phyloP scores from a whole-genome alignment of 2,888 invertebrate species.

The Perithous albicinctus region DNA sequence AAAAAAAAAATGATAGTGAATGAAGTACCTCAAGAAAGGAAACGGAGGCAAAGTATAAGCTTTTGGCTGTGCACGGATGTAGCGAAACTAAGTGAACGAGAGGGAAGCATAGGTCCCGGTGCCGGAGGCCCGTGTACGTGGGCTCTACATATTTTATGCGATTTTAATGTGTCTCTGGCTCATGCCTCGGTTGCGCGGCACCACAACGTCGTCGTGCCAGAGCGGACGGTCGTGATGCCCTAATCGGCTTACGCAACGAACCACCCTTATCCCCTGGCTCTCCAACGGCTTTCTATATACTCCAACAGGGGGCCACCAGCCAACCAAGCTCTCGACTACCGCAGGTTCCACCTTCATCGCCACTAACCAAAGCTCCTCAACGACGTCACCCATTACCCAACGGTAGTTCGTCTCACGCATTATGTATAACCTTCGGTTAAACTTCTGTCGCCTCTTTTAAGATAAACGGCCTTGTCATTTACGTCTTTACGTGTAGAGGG shows the following conservation, averaged over 20 bases:
- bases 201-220: constrained; percentile 53
- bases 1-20: constrained; percentile 23
- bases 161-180: constrained; percentile 84
- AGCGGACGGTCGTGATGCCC: constrained; percentile 78
- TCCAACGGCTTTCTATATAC: constrained; percentile 58
- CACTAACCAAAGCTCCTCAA: constrained; percentile 58
- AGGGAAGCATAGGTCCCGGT: constrained; percentile 14
- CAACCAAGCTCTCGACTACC: constrained; percentile 4
- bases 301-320: constrained; percentile 29
- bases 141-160: constrained; percentile 83
- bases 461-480: too few species aligned
- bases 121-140: constrained; percentile 43
- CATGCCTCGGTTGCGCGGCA: constrained; percentile 61
- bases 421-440: constrained; percentile 54
- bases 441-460: constrained; percentile 49
- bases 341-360: constrained; percentile 47
- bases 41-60: constrained; percentile 62
- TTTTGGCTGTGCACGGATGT: constrained; percentile 71
- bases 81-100: constrained; percentile 66
- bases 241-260: constrained; percentile 83
- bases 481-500: too few species aligned
- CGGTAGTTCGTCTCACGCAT: constrained; percentile 25
- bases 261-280: constrained; percentile 76
- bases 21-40: constrained; percentile 42
- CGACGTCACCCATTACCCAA: constrained; percentile 52